These are phyloP conservation scores for Henricia sp. DNA, from an alignment of 53 echinoderm and acorn worm genomes.

Conservation along the genomic window DNA sequence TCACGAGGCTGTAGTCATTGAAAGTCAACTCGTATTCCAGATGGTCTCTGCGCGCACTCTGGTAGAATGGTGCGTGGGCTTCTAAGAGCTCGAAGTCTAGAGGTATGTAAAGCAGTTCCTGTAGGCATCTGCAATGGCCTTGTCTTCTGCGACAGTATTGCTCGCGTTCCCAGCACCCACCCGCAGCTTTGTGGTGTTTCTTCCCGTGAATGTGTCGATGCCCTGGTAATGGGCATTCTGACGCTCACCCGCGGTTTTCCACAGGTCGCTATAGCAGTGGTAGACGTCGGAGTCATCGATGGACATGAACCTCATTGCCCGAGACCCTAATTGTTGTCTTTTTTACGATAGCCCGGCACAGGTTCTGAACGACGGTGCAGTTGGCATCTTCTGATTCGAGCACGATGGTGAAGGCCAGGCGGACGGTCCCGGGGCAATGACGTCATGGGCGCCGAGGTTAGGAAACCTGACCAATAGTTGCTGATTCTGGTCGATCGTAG, in stretches of 20 bases:
- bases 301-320: constrained; percentile 15
- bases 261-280: too few relatives aligned
- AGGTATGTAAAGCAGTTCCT: constrained; percentile 15
- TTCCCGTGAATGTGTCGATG: constrained; percentile 6
- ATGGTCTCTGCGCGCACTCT: constrained; percentile 30
- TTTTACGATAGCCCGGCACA: constrained; percentile 43
- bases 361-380: constrained; percentile 53
- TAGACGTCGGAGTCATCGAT: too few relatives aligned
- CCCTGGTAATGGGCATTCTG: constrained; percentile 7
- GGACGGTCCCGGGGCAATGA: constrained; percentile 17
- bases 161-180: constrained; percentile 45
- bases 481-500: too few relatives aligned
- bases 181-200: constrained; percentile 12
- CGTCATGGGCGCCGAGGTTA: constrained; percentile 16
- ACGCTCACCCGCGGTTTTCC: constrained; percentile 26
- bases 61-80: constrained; percentile 50
- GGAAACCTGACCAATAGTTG: constrained; percentile 39
- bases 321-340: constrained; percentile 28
- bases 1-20: constrained; percentile 9
- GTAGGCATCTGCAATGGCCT: constrained; percentile 31
- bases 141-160: background rate
- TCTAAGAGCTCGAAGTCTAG: constrained; percentile 41
- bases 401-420: constrained; percentile 15
- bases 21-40: constrained; percentile 32
- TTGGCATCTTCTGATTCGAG: constrained; percentile 15